These are phyloP conservation scores for Coelopa pilipes DNA, from an alignment of 2,888 invertebrate genomes.

Conservation along the genomic window DNA sequence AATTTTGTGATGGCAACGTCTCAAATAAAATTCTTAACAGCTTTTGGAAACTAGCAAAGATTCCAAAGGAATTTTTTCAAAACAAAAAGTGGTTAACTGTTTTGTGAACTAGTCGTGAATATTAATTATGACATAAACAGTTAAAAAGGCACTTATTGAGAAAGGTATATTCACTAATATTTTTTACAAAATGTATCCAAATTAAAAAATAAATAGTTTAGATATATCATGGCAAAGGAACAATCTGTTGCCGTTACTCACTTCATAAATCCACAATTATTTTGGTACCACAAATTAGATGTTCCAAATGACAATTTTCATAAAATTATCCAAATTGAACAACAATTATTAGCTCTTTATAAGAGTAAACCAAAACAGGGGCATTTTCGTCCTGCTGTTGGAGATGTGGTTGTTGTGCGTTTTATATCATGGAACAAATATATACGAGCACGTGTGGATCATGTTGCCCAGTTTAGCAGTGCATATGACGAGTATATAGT, in stretches of 20 bases:
- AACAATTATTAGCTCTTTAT: conserved; percentile 43
- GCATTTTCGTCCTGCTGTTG: conserved; percentile 43
- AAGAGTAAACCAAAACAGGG: conserved; percentile 41
- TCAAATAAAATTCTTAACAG: too few species aligned
- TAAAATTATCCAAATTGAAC: conserved; percentile 44
- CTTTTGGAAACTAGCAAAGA: too few species aligned
- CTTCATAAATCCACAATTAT: conserved; percentile 53
- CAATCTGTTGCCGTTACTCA: conserved; percentile 49
- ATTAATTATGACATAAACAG: too few species aligned
- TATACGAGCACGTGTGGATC: conserved; percentile 49
- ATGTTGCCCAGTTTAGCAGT: conserved; percentile 42
- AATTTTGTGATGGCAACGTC: too few species aligned
- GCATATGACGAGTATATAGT: conserved; percentile 47
- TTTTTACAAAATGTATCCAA: too few species aligned
- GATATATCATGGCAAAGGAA: conserved; percentile 41
- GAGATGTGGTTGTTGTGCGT: conserved; percentile 47
- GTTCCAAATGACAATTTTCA: conserved; percentile 43
- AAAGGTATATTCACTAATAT: too few species aligned
- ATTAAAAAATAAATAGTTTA: too few species aligned
- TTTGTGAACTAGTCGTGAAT: too few species aligned
- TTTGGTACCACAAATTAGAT: conserved; percentile 52
- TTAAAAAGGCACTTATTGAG: too few species aligned
- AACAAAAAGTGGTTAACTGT: too few species aligned
- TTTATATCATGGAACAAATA: conserved; percentile 52
- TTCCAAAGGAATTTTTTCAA: too few species aligned